Evolutionary conservation across 2,888 invertebrate species (phyloP).

Genomic region (Agapostemon virescens): DNA sequence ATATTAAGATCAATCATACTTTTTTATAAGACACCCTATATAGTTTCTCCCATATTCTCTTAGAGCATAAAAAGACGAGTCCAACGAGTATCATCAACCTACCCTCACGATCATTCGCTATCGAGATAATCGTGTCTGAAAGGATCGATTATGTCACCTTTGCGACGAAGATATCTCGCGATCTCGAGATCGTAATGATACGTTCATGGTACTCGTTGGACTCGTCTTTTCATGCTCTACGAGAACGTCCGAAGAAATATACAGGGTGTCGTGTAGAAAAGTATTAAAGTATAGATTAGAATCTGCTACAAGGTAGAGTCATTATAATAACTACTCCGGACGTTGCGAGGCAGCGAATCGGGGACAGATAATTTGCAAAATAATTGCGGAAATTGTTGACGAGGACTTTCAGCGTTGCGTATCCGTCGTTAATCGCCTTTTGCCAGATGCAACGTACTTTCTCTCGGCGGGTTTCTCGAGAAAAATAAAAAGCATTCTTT

Average conservation of each 20-base stretch:
- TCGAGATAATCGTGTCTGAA: not conserved
- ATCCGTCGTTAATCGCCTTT: slow-evolving; percentile 49
- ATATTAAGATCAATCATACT: not conserved
- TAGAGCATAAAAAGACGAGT: not conserved
- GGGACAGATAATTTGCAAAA: not conserved
- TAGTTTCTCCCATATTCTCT: not conserved
- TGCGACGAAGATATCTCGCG: not conserved
- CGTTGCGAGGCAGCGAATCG: too few relatives aligned
- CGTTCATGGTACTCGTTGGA: not conserved
- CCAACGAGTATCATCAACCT: not conserved
- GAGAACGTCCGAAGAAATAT: not conserved
- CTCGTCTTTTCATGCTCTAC: not conserved
- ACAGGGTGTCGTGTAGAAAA: not conserved
- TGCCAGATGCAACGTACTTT: slow-evolving; percentile 53
- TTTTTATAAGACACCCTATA: not conserved
- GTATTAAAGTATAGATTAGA: not conserved
- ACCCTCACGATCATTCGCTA: not conserved
- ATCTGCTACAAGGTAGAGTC: not conserved
- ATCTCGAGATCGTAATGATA: not conserved
- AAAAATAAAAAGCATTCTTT: slow-evolving; percentile 47
- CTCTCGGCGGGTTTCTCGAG: slow-evolving; percentile 56
- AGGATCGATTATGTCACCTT: not conserved
- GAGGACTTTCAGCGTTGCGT: slow-evolving; percentile 35
- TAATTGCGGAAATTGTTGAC: slow-evolving; percentile 32
- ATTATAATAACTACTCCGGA: not conserved